These are phyloP conservation scores for Schmidtea mediterranea DNA, from an alignment of 1,140 invertebrate genomes.

Conservation along the genomic window DNA sequence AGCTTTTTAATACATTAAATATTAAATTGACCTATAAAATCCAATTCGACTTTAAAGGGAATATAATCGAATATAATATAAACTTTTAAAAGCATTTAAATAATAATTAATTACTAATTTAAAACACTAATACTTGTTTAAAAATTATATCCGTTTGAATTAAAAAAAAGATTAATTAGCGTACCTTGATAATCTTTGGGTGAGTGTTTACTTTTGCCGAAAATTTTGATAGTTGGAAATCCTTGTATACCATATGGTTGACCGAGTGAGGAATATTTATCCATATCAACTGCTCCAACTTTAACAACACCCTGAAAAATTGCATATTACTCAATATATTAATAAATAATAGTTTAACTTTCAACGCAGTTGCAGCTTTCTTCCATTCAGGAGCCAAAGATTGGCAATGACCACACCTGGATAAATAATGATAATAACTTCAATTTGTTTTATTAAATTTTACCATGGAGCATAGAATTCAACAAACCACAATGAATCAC, in stretches of 20 bases:
- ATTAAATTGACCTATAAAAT: no score
- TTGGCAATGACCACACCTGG: conserved; percentile 51
- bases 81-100: no score
- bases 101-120: no score
- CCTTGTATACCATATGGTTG: conserved; percentile 53
- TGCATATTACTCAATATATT: no score
- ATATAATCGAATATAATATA: no score
- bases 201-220: conserved; percentile 54
- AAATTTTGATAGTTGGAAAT: conserved; percentile 88
- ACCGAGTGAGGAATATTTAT: conserved; percentile 53
- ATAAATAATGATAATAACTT: not conserved
- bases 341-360: no score
- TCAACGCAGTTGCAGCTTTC: conserved; percentile 65
- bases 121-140: no score
- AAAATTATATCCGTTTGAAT: no score
- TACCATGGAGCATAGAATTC: conserved; percentile 75
- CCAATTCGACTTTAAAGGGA: no score
- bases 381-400: conserved; percentile 81
- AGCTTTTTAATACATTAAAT: no score
- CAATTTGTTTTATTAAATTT: conserved; percentile 18
- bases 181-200: conserved; percentile 53
- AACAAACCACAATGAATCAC: conserved; percentile 70
- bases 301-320: conserved; percentile 51
- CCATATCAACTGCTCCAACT: conserved; percentile 69
- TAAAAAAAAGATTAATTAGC: not conserved